A percentile compares a stretch with the other conserved stretches of the same genome.
Conservation (phyloP, 2,888 invertebrate genomes). For the Blastobasis adustella region DNA sequence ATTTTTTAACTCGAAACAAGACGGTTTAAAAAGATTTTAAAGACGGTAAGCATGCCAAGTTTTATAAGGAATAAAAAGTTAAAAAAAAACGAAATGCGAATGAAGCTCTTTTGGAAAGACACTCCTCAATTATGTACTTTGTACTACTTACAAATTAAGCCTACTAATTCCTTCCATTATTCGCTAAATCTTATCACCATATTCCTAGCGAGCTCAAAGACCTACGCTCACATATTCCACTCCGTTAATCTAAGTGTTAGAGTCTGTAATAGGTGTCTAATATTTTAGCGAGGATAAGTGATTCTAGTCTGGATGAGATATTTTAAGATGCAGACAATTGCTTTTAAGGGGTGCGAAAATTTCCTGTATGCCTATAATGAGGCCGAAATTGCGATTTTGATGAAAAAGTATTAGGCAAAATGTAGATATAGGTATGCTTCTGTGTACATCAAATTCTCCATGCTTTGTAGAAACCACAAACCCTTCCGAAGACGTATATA, state of each 20-base stretch:
- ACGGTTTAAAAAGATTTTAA: no score
- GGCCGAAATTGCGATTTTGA: slow-evolving; percentile 34
- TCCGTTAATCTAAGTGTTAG: slow-evolving; percentile 1
- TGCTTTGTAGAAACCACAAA: no score
- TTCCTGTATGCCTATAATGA: slow-evolving; percentile 34
- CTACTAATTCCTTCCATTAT: not conserved
- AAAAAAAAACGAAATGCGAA: no score
- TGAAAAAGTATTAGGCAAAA: slow-evolving; percentile 44
- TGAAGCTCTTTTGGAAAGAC: no score
- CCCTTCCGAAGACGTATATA: no score
- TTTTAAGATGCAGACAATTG: not conserved
- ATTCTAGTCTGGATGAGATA: not conserved
- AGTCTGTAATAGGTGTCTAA: not conserved
- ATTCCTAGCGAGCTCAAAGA: not conserved
- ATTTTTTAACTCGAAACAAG: no score
- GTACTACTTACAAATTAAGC: no score
- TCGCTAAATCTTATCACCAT: not conserved
- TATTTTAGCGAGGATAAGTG: not conserved
- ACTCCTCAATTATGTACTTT: no score
- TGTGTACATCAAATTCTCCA: not conserved
- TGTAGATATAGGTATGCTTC: slow-evolving; percentile 56
- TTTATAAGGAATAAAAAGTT: no score
- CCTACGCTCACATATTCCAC: not conserved
- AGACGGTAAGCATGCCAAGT: not conserved
- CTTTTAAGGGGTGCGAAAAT: slow-evolving; percentile 20